Base-by-base conservation (phyloP, 2,797 vertebrate genomes). In the Gila robusta region DNA sequence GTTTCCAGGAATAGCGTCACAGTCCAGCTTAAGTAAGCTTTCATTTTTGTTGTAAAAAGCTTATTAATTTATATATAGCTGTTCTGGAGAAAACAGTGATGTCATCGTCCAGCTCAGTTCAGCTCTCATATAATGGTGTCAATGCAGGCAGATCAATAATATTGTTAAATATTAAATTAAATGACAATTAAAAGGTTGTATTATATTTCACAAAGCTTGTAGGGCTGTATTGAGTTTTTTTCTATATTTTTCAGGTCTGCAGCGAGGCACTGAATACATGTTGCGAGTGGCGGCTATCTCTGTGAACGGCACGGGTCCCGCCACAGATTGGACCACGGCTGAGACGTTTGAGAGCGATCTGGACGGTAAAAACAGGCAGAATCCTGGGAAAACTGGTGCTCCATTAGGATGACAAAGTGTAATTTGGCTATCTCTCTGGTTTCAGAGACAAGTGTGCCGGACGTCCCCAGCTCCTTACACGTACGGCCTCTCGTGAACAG, bases 301-400 rank as follows among this genome's bases (percentile, higher is more conserved):
- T 0, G 86, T 98, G 3, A 99, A 99, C 0, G 98, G 98, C 1
- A 97, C 98, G 0, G 98, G 98, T 17, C 97, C 97, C 0, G 96
- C 97, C 79, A 98, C 98, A 0, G 98, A 99, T 56, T 99, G 98
- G 98, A 89, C 94, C 16, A 91, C 97, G 0, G 94, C 97, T 0
- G 98, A 99, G 93, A 99, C 98, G 0, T 99, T 99, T 89, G 98
- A 99, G 94, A 99, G 97, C 14, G 98, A 99, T 90, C 94, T 99
- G 62, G 98, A 99, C 2, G 98, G 98, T 99, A 96, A 9, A 11
- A n/a, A 37, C 21, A 0, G 35, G 3, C 35, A 44, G 26, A 4
- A 23, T 81, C 28, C 67, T 52, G 6, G 37, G 4, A 16, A 3
- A 8, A 10, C 16, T 5, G 44, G 6, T 49, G 44, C 37, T 81